Percentiles rank a stretch among this genome's conserved stretches.
These are phyloP conservation scores for Cheiracanthium punctorium DNA, from an alignment of 2,888 invertebrate species.

Conservation along the genomic window DNA sequence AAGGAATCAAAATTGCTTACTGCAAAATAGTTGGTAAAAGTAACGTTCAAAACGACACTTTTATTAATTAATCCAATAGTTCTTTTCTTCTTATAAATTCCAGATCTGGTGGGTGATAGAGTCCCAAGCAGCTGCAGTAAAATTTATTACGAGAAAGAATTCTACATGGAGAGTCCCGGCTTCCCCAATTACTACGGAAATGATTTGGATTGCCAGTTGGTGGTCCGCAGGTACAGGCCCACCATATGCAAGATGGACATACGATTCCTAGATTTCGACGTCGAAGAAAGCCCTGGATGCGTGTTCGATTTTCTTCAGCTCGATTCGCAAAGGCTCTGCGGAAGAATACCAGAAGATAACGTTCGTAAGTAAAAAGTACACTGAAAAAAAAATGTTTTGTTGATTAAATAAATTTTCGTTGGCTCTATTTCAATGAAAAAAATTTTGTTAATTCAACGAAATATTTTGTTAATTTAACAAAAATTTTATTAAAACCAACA, in stretches of 20 bases:
- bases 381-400: no score
- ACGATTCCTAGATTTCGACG: conserved; percentile 71
- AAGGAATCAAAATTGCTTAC: no score
- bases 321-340: conserved; percentile 69
- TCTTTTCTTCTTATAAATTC: no score
- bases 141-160: conserved; percentile 65
- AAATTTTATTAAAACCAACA: no score
- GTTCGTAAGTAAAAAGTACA: conserved; percentile 71
- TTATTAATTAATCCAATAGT: no score
- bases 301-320: conserved; percentile 70
- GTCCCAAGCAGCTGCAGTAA: conserved; percentile 65
- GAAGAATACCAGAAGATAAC: conserved; percentile 69
- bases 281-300: conserved; percentile 70
- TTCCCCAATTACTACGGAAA: conserved; percentile 71
- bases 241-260: conserved; percentile 71
- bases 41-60: no score
- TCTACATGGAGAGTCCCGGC: conserved; percentile 70
- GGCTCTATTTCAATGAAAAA: no score
- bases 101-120: conserved; percentile 49
- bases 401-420: no score
- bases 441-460: no score
- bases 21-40: no score
- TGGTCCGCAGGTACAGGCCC: conserved; percentile 67
- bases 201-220: conserved; percentile 71
- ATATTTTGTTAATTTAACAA: no score